Evolutionary conservation across 2,888 invertebrate genomes (phyloP).

Genomic region (Magallana nippona): DNA sequence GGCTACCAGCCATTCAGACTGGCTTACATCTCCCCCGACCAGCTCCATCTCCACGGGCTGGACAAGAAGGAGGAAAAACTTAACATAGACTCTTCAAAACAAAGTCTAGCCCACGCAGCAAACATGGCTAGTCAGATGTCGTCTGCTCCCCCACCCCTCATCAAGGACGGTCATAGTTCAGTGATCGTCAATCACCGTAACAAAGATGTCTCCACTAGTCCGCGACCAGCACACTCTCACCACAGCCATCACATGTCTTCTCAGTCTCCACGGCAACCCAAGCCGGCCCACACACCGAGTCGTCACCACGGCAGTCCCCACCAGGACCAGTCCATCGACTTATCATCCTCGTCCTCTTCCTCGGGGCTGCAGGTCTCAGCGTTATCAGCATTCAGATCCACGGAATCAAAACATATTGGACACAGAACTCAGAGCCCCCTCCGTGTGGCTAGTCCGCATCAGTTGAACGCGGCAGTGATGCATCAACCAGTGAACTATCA

Average conservation of each 20-base stretch:
- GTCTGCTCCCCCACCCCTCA: conserved; percentile 68
- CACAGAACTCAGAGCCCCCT: conserved; percentile 73
- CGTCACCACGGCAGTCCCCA: conserved; percentile 60
- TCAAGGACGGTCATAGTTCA: conserved; percentile 72
- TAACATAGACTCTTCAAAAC: conserved; percentile 58
- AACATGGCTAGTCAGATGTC: conserved; percentile 53
- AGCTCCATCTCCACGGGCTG: conserved; percentile 74
- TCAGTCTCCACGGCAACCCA: conserved; percentile 69
- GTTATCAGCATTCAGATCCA: conserved; percentile 60
- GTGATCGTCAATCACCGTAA: conserved; percentile 76
- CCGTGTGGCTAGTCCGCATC: conserved; percentile 71
- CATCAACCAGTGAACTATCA: conserved; percentile 74
- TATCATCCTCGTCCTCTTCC: conserved; percentile 46
- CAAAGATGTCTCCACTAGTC: conserved; percentile 61
- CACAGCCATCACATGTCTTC: conserved; percentile 57
- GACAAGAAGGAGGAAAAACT: conserved; percentile 66
- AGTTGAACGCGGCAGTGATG: conserved; percentile 68
- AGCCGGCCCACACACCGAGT: conserved; percentile 73
- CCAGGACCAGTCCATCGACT: conserved; percentile 62
- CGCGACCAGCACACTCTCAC: conserved; percentile 57
- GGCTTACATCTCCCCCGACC: conserved; percentile 77
- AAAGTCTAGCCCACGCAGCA: conserved; percentile 49
- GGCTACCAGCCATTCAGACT: conserved; percentile 79
- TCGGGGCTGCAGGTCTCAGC: conserved; percentile 44
- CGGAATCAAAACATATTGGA: conserved; percentile 58